Percentiles rank a stretch among this genome's conserved stretches.
phyloP scores from a whole-genome alignment of 2,888 invertebrate genomes.

The Drosophila algonquin region DNA sequence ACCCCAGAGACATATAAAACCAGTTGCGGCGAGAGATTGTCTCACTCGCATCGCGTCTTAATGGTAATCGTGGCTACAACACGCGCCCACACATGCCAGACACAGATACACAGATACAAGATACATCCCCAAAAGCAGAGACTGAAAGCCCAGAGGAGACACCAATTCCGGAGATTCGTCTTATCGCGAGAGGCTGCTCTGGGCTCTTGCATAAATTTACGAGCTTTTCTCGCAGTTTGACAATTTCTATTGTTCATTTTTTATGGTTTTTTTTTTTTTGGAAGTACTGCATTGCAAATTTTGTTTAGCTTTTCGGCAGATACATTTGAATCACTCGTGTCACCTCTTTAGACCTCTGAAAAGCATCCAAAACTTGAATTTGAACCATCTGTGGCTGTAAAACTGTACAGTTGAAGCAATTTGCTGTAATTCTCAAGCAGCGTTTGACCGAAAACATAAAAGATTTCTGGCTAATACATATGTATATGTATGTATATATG shows the following conservation, averaged over 20 bases:
- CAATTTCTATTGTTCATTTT: conserved; percentile 56
- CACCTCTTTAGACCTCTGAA: too few relatives aligned
- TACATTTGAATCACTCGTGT: too few relatives aligned
- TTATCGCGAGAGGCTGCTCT: conserved; percentile 58
- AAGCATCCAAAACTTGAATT: too few relatives aligned
- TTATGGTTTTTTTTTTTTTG: conserved; percentile 43
- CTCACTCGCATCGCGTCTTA: conserved; percentile 28
- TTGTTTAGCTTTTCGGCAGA: background rate
- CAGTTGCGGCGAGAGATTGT: conserved; percentile 55
- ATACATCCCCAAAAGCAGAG: conserved; percentile 17
- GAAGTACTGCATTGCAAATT: conserved; percentile 27
- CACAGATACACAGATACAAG: background rate
- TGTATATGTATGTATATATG: too few relatives aligned
- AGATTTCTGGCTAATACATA: too few relatives aligned
- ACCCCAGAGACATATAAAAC: conserved; percentile 37
- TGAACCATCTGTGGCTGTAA: too few relatives aligned
- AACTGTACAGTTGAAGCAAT: too few relatives aligned
- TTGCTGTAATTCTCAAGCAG: too few relatives aligned
- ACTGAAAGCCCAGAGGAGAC: conserved; percentile 12
- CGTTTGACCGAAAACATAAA: too few relatives aligned
- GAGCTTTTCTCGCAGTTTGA: conserved; percentile 51
- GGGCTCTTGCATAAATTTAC: conserved; percentile 63
- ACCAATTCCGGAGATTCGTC: conserved; percentile 51
- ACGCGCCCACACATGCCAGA: conserved; percentile 69
- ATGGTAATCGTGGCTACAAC: conserved; percentile 61